These are phyloP conservation scores for Tipula confusa DNA, from an alignment of 2,888 invertebrate genomes.

Conservation along the genomic window DNA sequence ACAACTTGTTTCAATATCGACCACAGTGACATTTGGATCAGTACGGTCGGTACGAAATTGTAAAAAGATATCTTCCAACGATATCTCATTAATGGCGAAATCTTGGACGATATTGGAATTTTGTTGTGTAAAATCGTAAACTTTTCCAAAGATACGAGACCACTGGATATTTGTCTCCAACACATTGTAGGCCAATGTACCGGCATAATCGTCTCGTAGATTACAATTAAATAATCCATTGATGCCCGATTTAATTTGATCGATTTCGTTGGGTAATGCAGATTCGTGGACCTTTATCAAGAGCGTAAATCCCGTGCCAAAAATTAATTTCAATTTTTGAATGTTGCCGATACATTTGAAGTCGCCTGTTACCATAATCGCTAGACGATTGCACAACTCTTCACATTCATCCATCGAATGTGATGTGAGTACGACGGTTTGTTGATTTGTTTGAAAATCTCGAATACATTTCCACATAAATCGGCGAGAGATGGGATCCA, in stretches of 20 bases:
- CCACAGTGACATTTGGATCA: neutral
- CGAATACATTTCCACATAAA: slow-evolving; percentile 61
- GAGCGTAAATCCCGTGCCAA: slow-evolving; percentile 64
- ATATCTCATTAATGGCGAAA: slow-evolving; percentile 74
- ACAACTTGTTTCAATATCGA: neutral
- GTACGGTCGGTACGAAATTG: slow-evolving; percentile 38
- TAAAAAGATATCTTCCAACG: slow-evolving; percentile 72
- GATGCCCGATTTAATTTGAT: slow-evolving; percentile 52
- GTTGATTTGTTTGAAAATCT: slow-evolving; percentile 51
- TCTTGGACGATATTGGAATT: slow-evolving; percentile 58
- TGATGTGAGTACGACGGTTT: slow-evolving; percentile 63
- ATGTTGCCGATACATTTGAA: slow-evolving; percentile 70
- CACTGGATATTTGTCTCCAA: slow-evolving; percentile 54
- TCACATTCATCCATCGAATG: slow-evolving; percentile 88
- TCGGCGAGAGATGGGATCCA: slow-evolving; percentile 63
- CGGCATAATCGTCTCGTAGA: slow-evolving; percentile 67
- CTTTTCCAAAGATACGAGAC: slow-evolving; percentile 60
- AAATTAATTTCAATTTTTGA: slow-evolving; percentile 65
- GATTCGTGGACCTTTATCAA: slow-evolving; percentile 50
- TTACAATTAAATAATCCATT: slow-evolving; percentile 55
- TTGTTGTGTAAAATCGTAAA: slow-evolving; percentile 53
- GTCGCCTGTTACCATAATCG: slow-evolving; percentile 70
- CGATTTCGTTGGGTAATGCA: slow-evolving; percentile 41
- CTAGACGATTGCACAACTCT: slow-evolving; percentile 69
- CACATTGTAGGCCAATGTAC: slow-evolving; percentile 66